A percentile compares a stretch with the other conserved stretches of the same genome.
phyloP scores from a whole-genome alignment of 2,113 vertebrate species.

The Rafetus swinhoei region DNA sequence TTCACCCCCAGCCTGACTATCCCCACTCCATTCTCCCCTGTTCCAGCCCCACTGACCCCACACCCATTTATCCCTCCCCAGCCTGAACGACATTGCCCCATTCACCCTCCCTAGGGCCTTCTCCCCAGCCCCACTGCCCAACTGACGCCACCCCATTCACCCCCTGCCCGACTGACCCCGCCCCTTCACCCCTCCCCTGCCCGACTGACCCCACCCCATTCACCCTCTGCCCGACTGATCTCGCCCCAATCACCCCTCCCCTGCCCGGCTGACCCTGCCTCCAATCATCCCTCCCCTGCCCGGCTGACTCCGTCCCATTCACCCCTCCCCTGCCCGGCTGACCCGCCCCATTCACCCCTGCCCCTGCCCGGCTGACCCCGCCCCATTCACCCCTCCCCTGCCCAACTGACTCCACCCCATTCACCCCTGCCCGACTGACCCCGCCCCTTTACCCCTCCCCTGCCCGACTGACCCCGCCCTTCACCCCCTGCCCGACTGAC shows the following conservation, averaged over 20 bases:
- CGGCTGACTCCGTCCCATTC: not conserved
- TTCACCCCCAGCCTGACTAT: not conserved
- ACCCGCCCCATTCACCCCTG: not conserved
- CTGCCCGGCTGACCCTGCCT: too few species aligned
- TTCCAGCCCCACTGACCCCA: too few species aligned
- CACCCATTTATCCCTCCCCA: too few species aligned
- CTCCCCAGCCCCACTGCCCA: too few species aligned
- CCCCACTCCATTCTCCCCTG: too few species aligned
- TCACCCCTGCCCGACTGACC: too few species aligned
- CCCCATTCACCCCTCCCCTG: too few species aligned
- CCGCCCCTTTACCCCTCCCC: not conserved
- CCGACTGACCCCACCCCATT: not conserved
- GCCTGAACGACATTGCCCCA: not conserved
- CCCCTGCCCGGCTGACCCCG: too few species aligned
- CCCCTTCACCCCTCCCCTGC: not conserved
- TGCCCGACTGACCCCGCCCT: not conserved
- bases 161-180: too few species aligned
- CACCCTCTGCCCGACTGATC: not conserved
- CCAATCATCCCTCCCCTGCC: too few species aligned
- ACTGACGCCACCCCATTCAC: not conserved
- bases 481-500: not conserved
- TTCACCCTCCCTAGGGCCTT: too few species aligned
- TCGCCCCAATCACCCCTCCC: not conserved
- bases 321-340: fast-evolving
- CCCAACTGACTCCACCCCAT: too few species aligned